phyloP scores from a whole-genome alignment of 2,113 vertebrate genomes.

The Columba livia region DNA sequence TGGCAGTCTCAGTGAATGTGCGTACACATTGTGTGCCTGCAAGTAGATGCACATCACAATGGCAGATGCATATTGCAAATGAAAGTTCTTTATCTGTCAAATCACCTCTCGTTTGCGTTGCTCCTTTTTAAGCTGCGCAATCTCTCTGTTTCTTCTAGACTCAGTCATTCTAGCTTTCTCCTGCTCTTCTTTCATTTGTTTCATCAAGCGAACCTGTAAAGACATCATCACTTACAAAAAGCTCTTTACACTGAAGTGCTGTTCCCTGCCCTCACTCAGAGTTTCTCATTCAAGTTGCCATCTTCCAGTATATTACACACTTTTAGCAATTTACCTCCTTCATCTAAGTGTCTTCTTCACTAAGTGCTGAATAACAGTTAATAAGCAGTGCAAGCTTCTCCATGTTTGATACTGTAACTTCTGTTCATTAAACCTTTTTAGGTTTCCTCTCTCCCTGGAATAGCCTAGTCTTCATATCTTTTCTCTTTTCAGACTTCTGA shows the following conservation, averaged over 20 bases:
- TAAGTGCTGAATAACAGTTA: background rate
- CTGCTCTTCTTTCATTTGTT: conserved; percentile 99
- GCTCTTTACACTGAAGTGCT: background rate
- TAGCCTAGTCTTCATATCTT: background rate
- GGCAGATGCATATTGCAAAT: background rate
- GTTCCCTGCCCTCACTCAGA: background rate
- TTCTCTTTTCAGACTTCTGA: background rate
- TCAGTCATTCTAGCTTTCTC: conserved; percentile 88
- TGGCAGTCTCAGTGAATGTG: background rate
- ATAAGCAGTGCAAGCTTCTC: background rate
- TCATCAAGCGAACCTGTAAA: conserved; percentile 92
- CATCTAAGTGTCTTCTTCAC: background rate
- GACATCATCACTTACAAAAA: background rate
- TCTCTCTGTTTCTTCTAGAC: conserved; percentile 91
- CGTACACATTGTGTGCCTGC: background rate
- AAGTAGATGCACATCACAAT: background rate
- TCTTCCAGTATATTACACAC: background rate
- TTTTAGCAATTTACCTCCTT: background rate
- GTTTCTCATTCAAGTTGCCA: background rate
- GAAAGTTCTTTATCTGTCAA: background rate
- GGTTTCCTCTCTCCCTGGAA: background rate
- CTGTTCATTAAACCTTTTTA: background rate
- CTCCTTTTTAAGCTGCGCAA: conserved; percentile 95
- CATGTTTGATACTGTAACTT: background rate
- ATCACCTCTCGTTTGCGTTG: conserved; percentile 92